Evolutionary conservation across 2,797 vertebrate genomes (phyloP), one percentile per base, ranked within the genome.

Genomic region (Cryptoprocta ferox): DNA sequence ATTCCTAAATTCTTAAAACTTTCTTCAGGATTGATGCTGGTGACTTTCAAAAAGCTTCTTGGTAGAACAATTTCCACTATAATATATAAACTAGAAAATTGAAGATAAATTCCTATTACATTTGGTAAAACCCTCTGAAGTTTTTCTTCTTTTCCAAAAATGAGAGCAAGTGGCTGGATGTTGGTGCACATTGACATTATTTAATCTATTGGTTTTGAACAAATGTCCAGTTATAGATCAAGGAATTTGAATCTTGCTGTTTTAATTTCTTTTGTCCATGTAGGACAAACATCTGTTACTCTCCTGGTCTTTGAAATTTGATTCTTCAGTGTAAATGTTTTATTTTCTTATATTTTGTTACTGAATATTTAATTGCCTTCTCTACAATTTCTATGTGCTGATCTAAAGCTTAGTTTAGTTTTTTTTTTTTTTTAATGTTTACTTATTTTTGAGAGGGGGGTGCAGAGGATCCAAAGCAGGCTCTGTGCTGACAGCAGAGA

Each of bases 41-140:
- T 3, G 5, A 15, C 37, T 95, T 90, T 68, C 70, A n/a, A 37
- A 66, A 85, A 28, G 14, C 39, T 84, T 90, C 39, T 75, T 90
- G 42, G 35, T 76, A 87, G 37, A 92, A 93, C 78, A 68, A 68
- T 45, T 59, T 93, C 63, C 13, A 70, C 59, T 83, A 32, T 76
- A 39, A 68, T 37, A 32, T 3, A 39, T 91, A 85, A 70, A 32
- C n/a, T 26, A 79, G 39, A 79, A 78, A 85, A 85, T 53, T 91
- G 42, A 95, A 79, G n/a, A 50, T 61, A 95, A 61, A 63, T 91
- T 79, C 18, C 88, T 61, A 26, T 89, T 83, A 89, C 6, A 56
- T 78, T 66, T 85, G 81, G 9, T 53, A 59, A 91, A 95, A 42
- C 16, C 4, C 26, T 66, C 45, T 30, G 30, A 76, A 48, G 9